These are phyloP conservation scores for Esox masquinongy DNA, from an alignment of 2,797 vertebrate genomes.

Conservation along the genomic window DNA sequence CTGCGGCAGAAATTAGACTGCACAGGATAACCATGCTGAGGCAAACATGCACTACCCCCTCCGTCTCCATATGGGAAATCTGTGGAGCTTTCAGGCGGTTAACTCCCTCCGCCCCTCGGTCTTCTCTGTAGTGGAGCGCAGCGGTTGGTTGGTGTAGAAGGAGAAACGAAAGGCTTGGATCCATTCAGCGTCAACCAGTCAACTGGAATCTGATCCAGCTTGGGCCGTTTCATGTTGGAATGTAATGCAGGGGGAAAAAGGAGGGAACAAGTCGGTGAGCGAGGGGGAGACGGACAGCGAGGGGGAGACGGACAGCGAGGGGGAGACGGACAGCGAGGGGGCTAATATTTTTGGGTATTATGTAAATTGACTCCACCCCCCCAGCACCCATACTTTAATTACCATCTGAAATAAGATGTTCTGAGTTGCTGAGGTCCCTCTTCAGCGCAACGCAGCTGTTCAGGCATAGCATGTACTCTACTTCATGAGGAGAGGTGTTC, in stretches of 20 bases:
- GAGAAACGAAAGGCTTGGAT: neutral
- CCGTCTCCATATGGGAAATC: slow-evolving; percentile 29
- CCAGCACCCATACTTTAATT: slow-evolving; percentile 52
- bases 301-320: too few relatives aligned
- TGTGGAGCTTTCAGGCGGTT: slow-evolving; percentile 54
- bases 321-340: too few relatives aligned
- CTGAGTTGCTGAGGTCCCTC: slow-evolving; percentile 54
- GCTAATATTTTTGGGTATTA: slow-evolving; percentile 63
- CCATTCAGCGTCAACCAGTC: neutral
- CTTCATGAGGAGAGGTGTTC: slow-evolving; percentile 15
- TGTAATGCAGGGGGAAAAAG: neutral
- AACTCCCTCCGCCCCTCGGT: slow-evolving; percentile 49
- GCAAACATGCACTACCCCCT: neutral
- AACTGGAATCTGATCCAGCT: neutral
- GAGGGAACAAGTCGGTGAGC: neutral
- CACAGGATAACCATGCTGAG: slow-evolving; percentile 24
- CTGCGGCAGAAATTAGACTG: slow-evolving; percentile 5
- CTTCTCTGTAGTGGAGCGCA: slow-evolving; percentile 43
- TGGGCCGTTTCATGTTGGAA: neutral
- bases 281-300: too few relatives aligned
- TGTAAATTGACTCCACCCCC: slow-evolving; percentile 52
- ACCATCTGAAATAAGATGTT: slow-evolving; percentile 66
- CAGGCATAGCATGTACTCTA: neutral
- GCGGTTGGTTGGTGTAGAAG: neutral
- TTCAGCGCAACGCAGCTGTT: slow-evolving; percentile 45